These are phyloP conservation scores for Philonicus albiceps DNA, from an alignment of 2,888 invertebrate genomes.

Conservation along the genomic window DNA sequence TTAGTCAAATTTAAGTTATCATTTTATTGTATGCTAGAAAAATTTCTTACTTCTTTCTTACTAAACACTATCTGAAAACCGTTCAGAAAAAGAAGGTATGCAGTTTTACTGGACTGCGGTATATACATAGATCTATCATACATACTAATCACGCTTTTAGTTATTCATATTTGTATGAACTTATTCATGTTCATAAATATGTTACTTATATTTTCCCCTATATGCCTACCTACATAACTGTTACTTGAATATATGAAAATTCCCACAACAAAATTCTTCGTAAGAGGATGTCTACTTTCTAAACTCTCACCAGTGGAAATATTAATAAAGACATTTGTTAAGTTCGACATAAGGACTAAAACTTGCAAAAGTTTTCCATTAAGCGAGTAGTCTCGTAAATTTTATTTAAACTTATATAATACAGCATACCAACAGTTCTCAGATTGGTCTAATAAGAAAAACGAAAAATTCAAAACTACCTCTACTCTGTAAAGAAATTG, in stretches of 20 bases:
- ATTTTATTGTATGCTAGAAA: too few species aligned
- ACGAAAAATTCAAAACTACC: background rate
- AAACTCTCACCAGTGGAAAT: background rate
- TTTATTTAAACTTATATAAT: background rate
- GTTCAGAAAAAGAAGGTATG: too few species aligned
- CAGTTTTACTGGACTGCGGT: background rate
- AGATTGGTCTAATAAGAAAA: background rate
- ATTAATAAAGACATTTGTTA: background rate
- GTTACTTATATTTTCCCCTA: too few species aligned
- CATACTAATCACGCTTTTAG: too few species aligned
- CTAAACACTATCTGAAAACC: too few species aligned
- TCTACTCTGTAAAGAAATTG: background rate
- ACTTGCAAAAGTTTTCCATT: background rate
- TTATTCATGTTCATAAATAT: background rate
- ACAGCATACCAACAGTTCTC: background rate
- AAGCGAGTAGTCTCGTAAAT: background rate
- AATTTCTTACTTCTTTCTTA: too few species aligned
- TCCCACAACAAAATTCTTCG: background rate
- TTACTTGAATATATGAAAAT: too few species aligned
- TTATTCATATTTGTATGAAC: background rate
- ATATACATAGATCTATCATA: background rate
- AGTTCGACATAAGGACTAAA: background rate
- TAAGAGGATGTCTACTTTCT: background rate
- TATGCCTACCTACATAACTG: too few species aligned
- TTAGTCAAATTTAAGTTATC: too few species aligned